Base-by-base conservation (phyloP, 2,113 vertebrate species). In the Ciconia stormi region DNA sequence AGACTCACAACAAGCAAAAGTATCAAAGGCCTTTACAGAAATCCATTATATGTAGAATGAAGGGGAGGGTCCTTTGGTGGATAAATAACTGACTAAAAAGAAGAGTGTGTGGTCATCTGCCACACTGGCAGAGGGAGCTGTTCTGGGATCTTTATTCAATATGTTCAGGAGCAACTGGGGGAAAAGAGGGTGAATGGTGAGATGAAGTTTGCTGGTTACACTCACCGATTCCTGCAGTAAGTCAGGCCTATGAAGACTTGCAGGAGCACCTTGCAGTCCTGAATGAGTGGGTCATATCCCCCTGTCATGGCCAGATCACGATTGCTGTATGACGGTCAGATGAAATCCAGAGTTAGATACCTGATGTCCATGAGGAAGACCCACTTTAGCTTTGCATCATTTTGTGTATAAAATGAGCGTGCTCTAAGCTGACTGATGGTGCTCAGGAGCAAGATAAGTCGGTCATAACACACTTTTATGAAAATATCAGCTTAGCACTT, bases 251-350 rank as follows among this genome's bases (percentile, higher is more conserved):
- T 38, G 38, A 46, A 66, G 63, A 32, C 12, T 46, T 78, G 36
- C 27, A 74, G 86, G 74, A 72, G 47, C 56, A 30, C 58, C 27
- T 32, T 16, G 13, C 5, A 13, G 47, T 23, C 63, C 44, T n/a
- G 42, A 59, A 13, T 23, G 23, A 34, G 61, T 34, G 38, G 46
- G 32, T 63, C 18, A 0, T 25, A 16, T 29, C 62, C 29, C 61
- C 47, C 30, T 47, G 22, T 58, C 47, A 6, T 6, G 38, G 50
- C 25, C 38, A 49, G 36, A 14, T 56, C 29, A 2, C 14, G 34
- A 42, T 32, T 1, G 0, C 70, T 19, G 0, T 20, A 1, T 16
- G 8, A 11, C 0, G 2, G 30, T 61, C 38, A 52, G 11, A 15
- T 58, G 42, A 50, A 80, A 80, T 72, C 30, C 30, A 77, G 58